Evolutionary conservation across 2,113 vertebrate species (phyloP).

Genomic region (Sminthopsis crassicaudata): DNA sequence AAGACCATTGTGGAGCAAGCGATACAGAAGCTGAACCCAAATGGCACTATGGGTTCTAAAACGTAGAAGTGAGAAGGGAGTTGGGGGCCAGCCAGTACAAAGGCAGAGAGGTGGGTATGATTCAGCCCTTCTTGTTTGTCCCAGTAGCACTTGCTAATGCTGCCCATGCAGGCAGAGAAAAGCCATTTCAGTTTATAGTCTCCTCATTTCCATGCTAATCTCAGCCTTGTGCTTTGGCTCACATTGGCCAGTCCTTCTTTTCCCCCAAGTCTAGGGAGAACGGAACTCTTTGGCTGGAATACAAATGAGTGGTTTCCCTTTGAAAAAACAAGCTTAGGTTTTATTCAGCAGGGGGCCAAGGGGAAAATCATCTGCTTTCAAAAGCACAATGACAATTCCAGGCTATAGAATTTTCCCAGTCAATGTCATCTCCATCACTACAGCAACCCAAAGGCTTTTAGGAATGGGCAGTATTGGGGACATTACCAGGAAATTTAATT

Average conservation of each 20-base stretch:
- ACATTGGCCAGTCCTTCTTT: neutral
- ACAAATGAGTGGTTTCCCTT: neutral
- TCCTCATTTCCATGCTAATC: neutral
- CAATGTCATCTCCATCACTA: neutral
- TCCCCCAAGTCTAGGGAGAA: neutral
- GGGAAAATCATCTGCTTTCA: neutral
- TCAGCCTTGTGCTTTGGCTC: neutral
- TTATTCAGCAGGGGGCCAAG: neutral
- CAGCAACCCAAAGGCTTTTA: neutral
- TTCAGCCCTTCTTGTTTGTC: neutral
- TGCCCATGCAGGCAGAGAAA: neutral
- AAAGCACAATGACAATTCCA: neutral
- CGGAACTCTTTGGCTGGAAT: neutral
- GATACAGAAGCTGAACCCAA: neutral
- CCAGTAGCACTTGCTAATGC: neutral
- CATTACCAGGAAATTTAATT: slow-evolving; percentile 38
- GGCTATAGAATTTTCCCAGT: slow-evolving; percentile 32
- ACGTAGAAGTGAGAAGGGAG: neutral
- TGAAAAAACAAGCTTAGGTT: neutral
- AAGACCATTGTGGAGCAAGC: neutral
- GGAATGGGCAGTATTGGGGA: accelerated
- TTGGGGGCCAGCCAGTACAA: neutral
- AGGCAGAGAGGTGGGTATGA: neutral
- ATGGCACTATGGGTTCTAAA: neutral
- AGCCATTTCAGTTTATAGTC: neutral